Evolutionary conservation across 2,113 vertebrate species (phyloP).

Genomic region (Hypocryptadius cinnamomeus): DNA sequence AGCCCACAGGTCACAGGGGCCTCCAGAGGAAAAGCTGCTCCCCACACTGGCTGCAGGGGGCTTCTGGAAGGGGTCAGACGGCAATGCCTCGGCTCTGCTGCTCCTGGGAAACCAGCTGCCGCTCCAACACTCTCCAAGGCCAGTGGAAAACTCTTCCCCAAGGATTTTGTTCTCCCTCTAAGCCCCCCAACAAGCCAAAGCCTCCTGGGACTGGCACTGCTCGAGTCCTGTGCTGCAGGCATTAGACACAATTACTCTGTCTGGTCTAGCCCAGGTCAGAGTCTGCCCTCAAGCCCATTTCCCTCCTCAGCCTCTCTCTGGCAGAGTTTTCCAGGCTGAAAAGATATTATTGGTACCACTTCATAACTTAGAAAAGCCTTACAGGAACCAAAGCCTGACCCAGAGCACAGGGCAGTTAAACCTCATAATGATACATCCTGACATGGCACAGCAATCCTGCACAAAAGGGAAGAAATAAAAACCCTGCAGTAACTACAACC

Average conservation of each 20-base stretch:
- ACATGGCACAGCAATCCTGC: background rate
- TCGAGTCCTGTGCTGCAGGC: background rate
- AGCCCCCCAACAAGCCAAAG: background rate
- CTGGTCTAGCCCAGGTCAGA: background rate
- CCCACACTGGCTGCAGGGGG: background rate
- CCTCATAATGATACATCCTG: background rate
- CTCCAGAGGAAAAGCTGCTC: background rate
- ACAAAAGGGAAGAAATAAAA: background rate
- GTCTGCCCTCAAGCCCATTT: background rate
- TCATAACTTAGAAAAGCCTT: background rate
- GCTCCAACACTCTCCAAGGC: fast-evolving
- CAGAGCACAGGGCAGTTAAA: background rate
- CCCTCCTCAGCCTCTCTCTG: background rate
- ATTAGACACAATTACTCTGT: background rate
- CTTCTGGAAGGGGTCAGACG: fast-evolving
- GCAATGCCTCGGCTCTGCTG: fast-evolving
- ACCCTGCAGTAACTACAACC: background rate
- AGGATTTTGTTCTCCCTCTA: background rate
- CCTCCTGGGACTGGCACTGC: background rate
- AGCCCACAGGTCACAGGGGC: background rate
- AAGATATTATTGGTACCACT: background rate
- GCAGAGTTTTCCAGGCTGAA: background rate
- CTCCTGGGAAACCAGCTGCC: background rate
- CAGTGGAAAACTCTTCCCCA: background rate
- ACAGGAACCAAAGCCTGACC: background rate